Conservation (phyloP, 2,113 vertebrate species). For the Copsychus sechellarum region DNA sequence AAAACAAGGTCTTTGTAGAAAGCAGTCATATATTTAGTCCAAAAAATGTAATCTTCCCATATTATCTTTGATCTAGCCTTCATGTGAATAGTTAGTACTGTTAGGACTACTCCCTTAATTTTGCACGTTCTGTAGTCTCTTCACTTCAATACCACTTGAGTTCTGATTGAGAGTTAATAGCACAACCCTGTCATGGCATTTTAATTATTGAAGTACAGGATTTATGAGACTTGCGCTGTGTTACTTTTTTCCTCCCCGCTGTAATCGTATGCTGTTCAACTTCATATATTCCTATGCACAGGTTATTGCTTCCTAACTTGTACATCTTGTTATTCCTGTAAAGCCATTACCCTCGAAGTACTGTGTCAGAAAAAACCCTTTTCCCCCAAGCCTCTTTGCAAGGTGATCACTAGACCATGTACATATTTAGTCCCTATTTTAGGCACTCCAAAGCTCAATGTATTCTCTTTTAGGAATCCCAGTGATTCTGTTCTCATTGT, state of each 20-base stretch:
- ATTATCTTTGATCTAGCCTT: background rate
- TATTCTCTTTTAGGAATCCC: background rate
- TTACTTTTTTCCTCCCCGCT: background rate
- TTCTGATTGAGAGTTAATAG: background rate
- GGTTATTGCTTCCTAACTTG: background rate
- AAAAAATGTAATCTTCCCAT: background rate
- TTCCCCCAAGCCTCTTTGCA: background rate
- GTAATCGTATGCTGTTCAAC: background rate
- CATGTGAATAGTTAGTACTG: background rate
- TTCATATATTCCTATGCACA: background rate
- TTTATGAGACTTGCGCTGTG: background rate
- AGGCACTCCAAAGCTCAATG: background rate
- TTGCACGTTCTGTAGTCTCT: background rate
- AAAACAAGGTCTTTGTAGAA: background rate
- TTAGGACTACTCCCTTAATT: background rate
- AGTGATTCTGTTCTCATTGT: background rate
- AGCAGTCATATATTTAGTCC: background rate
- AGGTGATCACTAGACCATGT: background rate
- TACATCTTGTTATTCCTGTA: background rate
- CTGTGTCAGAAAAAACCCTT: background rate
- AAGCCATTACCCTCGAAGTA: background rate
- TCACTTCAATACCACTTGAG: fast-evolving
- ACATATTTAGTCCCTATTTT: background rate
- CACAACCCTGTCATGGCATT: background rate
- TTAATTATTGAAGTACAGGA: background rate